Conservation (phyloP, 2,113 vertebrate genomes). For the Saccopteryx leptura region DNA sequence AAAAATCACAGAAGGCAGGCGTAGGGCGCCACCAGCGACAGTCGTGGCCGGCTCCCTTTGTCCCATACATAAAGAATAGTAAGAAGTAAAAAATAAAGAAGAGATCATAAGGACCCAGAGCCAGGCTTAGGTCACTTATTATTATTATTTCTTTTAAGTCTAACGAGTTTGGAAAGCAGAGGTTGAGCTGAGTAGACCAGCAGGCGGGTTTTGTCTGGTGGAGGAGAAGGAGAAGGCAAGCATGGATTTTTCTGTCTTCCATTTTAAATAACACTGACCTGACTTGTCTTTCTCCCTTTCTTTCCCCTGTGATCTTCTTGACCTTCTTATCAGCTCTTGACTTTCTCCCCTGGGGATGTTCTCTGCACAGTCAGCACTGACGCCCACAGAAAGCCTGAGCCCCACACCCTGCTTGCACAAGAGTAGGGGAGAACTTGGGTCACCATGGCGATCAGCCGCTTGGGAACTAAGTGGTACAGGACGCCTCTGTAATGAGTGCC, state of each 20-base stretch:
- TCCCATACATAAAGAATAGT: neutral
- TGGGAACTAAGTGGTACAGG: constrained; percentile 10
- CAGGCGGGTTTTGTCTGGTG: constrained; percentile 35
- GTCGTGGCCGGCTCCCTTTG: neutral
- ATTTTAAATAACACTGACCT: neutral
- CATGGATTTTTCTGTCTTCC: constrained; percentile 46
- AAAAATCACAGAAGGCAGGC: neutral
- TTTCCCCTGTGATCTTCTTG: neutral
- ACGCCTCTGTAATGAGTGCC: neutral
- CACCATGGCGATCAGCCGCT: neutral
- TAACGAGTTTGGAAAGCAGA: constrained; percentile 48
- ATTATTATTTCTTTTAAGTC: neutral
- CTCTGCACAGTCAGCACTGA: neutral
- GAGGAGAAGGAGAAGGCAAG: constrained; percentile 40
- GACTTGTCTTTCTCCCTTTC: neutral
- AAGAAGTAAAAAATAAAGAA: constrained; percentile 34
- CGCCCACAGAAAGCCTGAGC: constrained; percentile 35
- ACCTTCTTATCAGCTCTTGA: constrained; percentile 51
- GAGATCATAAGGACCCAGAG: neutral
- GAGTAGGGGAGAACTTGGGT: constrained; percentile 46
- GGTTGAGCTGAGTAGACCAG: constrained; percentile 11
- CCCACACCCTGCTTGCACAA: constrained; percentile 49
- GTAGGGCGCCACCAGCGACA: neutral
- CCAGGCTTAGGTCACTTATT: constrained; percentile 13
- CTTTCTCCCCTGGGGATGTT: constrained; percentile 41